Evolutionary conservation across 2,113 vertebrate species (phyloP), one percentile per base, ranked within the genome.

Genomic region (Alethe castanea): DNA sequence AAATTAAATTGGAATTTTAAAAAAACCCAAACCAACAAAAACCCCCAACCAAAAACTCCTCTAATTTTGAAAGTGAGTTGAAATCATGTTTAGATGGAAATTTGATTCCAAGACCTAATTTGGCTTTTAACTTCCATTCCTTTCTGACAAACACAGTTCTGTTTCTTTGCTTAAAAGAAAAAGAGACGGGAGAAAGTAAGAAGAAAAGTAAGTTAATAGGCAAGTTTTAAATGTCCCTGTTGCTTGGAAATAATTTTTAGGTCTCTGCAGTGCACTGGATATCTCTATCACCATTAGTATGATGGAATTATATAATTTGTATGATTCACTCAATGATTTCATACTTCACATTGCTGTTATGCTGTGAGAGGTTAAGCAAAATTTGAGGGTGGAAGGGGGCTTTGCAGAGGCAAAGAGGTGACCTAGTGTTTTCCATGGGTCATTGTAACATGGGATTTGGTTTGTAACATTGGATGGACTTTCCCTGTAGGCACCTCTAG

Each of bases 141-240:
- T 76, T 88, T 76, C 40, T 78, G 29, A 61, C 24, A 53, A 72
- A 47, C 3, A 3, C 6, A 50, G 19, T 82, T 90, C 44, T 57
- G 14, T 45, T 83, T 66, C n/a, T 74, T 74, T 70, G 14, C 64
- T 60, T 33, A 57, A 61, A 47, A 54, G 2, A 13, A 45, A 59
- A 65, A 52, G 7, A 2, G 9, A 4, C 0, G 3, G 6, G 8
- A 6, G 3, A 1, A 11, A n/a, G 31, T 25, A 22, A 40, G 5
- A 19, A 28, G 4, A 28, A 29, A 50, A 54, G 6, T n/a, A 47
- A 56, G 3, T 62, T 76, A 83, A 40, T 40, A 57, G 9, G 6
- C 7, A 59, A 66, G 18, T 62, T 87, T 57, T 53, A 31, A 48
- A 45, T 33, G 3, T 36, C 8, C 6, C 6, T 23, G 9, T 62